Base-by-base conservation (phyloP, 1,140 invertebrate genomes). In the Mactra quadrangularis region DNA sequence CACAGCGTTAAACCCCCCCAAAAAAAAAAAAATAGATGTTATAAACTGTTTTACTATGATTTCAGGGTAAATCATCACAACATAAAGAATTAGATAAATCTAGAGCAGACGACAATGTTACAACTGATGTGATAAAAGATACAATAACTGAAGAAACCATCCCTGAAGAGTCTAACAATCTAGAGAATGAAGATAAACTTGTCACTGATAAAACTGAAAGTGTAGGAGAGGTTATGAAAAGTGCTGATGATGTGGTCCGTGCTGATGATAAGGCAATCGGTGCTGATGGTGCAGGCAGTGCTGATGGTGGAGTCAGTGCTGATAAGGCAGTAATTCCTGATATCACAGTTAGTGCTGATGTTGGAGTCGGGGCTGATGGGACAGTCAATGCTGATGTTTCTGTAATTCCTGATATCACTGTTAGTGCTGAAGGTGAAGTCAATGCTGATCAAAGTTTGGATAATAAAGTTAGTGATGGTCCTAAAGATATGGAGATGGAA, bases 141-240 rank as follows among this genome's bases (percentile, higher is more conserved):
- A 59, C 55, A 11, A 74, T 74, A n/a, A 57, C 33, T 33, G 71
- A 74, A 22, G 71, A 74, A n/a, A 74, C 52, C 27, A 38, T 25
- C 13, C 57, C 71, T 17, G 71, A 74, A 27, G 71, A 74, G 33
- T 59, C 71, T 2, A 59, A 52, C 9, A 50, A 17, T 13, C 70
- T 74, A 25, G 71, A 74, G n/a, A 59, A 41, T 29, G 52, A 35
- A 38, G 55, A 59, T 25, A 59, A 59, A 29, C 3, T 47, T 35
- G n/a, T 45, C 31, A 47, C 22, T 33, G 13, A 59, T 29, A 31
- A 59, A 31, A 1, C 13, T 59, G 55, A 59, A n/a, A 4, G n/a
- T n/a, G 50, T 53, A 25, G 19, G 11, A 53, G n/a, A 11, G 11
- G 11, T 50, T 50, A 13, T 11, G n/a, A 11, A 11, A 25, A n/a